Percentiles rank a stretch among this genome's conserved stretches.
Evolutionary conservation across 2,113 vertebrate genomes (phyloP).

Genomic region (Nerophis ophidion): DNA sequence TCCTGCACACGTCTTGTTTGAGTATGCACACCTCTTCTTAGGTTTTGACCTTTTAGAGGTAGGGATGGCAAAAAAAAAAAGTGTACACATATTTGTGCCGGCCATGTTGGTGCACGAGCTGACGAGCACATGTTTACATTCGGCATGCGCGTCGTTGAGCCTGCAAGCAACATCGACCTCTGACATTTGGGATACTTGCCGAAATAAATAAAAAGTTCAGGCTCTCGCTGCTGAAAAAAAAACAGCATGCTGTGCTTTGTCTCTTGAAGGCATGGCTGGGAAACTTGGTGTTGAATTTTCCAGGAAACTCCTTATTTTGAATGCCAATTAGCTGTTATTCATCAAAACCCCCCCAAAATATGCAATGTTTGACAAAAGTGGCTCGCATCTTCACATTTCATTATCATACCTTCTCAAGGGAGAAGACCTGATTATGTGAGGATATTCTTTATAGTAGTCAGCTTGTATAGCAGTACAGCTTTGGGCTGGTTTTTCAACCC

Average conservation of each 20-base stretch:
- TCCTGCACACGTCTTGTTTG: conserved; percentile 2
- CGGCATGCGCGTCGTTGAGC: conserved; percentile 15
- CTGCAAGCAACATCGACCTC: conserved; percentile 31
- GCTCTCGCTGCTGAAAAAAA: neutral
- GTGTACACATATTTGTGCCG: neutral
- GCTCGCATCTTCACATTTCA: neutral
- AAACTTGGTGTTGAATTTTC: conserved; percentile 37
- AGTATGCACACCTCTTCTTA: conserved; percentile 13
- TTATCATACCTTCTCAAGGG: no score
- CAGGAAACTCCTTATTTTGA: conserved; percentile 13
- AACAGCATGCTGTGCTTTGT: conserved; percentile 28
- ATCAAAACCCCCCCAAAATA: conserved; percentile 34
- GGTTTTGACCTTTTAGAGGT: conserved; percentile 42
- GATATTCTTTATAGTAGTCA: neutral
- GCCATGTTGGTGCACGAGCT: conserved; percentile 5
- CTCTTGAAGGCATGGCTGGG: conserved; percentile 31
- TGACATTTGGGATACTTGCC: conserved; percentile 8
- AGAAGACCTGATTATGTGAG: no score
- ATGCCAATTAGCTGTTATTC: conserved; percentile 53
- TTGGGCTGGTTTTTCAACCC: neutral
- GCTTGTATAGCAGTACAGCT: neutral
- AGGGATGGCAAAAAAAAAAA: conserved; percentile 22
- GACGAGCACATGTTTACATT: conserved; percentile 12
- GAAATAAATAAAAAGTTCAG: neutral
- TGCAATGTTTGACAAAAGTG: neutral